Conservation (phyloP, 2,113 vertebrate species). For the Paralichthys olivaceus region DNA sequence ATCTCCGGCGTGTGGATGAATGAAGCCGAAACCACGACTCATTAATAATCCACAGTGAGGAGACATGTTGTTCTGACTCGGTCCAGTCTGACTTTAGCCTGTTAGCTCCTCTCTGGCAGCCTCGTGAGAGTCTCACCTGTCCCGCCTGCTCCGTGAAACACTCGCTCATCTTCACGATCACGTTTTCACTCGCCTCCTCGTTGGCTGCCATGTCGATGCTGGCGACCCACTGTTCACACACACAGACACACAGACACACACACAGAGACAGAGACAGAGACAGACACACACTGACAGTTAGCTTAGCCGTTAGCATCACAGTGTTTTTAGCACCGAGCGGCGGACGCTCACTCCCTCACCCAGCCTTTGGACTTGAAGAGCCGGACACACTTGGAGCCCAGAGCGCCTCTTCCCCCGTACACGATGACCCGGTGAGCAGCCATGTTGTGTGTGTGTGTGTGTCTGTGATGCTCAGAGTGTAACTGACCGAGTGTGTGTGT, state of each 20-base stretch:
- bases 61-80: too few species aligned
- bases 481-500: neutral
- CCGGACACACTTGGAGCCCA: slow-evolving; percentile 89
- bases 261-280: neutral
- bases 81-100: neutral
- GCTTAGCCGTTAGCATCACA: neutral
- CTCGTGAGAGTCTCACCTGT: slow-evolving; percentile 83
- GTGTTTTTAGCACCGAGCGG: slow-evolving; percentile 6
- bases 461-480: neutral
- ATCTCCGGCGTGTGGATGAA: too few species aligned
- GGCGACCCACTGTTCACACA: slow-evolving; percentile 88
- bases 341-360: slow-evolving; percentile 77
- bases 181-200: slow-evolving; percentile 88
- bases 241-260: neutral
- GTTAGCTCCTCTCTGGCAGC: neutral
- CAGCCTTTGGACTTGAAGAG: slow-evolving; percentile 88
- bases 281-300: neutral
- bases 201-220: slow-evolving; percentile 90
- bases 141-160: slow-evolving; percentile 90
- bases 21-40: too few species aligned
- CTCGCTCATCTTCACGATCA: slow-evolving; percentile 87
- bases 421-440: slow-evolving; percentile 86
- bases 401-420: slow-evolving; percentile 90
- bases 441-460: slow-evolving; percentile 40
- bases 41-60: too few species aligned